These are phyloP conservation scores for Orbicella faveolata DNA, from an alignment of 64 coral and sea anemone species.

Conservation along the genomic window DNA sequence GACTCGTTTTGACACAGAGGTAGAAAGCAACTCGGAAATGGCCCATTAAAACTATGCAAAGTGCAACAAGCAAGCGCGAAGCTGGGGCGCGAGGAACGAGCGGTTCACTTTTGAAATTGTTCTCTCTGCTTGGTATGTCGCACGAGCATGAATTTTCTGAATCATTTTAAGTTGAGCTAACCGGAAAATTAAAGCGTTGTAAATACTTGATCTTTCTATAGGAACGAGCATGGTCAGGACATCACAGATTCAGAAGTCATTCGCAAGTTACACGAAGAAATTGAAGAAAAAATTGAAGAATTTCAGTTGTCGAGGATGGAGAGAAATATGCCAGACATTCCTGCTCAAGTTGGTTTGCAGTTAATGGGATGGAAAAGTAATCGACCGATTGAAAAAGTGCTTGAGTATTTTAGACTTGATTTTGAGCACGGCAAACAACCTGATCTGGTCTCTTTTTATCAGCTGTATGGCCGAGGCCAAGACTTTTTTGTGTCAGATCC, in stretches of 20 bases:
- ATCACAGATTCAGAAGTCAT: slow-evolving; percentile 28
- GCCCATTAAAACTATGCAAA: no score
- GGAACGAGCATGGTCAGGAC: slow-evolving; percentile 26
- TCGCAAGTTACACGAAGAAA: neutral
- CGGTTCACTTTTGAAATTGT: neutral
- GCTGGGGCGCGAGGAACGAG: no score
- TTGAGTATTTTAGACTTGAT: slow-evolving; percentile 39
- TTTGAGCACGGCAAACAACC: neutral
- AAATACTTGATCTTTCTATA: neutral
- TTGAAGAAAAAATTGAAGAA: slow-evolving; percentile 13
- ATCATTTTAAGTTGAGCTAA: no score
- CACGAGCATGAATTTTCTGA: no score
- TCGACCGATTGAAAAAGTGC: slow-evolving; percentile 19
- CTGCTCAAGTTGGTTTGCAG: slow-evolving; percentile 39
- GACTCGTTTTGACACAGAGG: no score
- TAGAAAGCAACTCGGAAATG: no score
- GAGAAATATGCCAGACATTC: neutral
- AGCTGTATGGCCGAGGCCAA: neutral
- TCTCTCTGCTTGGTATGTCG: no score
- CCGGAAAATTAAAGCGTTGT: neutral
- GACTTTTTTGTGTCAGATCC: slow-evolving; percentile 43
- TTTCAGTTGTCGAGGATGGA: slow-evolving; percentile 1
- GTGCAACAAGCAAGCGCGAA: no score
- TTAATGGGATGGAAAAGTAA: slow-evolving; percentile 42
- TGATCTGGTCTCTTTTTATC: slow-evolving; percentile 22